Evolutionary conservation across 2,888 invertebrate genomes (phyloP), one percentile per base, ranked within the genome.

Genomic region (Nomada lathburiana): DNA sequence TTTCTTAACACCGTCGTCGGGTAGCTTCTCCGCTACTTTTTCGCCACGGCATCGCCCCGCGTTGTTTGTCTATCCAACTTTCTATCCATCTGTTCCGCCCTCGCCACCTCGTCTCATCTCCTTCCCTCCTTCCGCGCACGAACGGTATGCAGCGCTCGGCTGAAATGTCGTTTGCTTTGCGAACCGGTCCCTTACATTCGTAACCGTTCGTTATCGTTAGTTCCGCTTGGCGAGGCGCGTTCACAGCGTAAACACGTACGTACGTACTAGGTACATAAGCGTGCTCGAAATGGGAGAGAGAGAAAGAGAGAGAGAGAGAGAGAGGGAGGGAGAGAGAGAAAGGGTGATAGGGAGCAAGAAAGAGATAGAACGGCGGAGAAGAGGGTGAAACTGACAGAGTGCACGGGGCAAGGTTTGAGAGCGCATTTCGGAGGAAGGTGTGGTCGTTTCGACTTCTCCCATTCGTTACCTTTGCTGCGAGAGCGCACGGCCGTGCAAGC

Each of bases 191-290:
- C 88, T 90, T 90, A 89, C 89, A 87, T 88, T 88, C 88, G 89
- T 87, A 90, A 90, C 89, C 89, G 89, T 89, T 90, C 90, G 90
- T 90, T 89, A 90, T 86, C 86, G 89, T 87, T 87, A 89, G 90
- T 90, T 88, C 88, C 89, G 90, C 90, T 87, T 85, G 86, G 86
- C 78, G 76, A 83, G 84, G 77, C 89, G 86, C 86, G 88, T 88
- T 88, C 82, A 77, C 84, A 85, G 83, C 88, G 86, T 86, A 87
- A 87, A 88, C 87, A 87, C 86, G 79, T 86, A 82, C 79, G 86
- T 26, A 81, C 77, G 80, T 81, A n/a, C n/a, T n/a, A 72, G 69
- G 73, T 78, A 79, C 68, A 67, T 73, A 84, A 70, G 71, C 82
- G 68, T 36, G 68, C 52, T 55, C 47, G 55, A 60, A 72, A 67